Base-by-base conservation (phyloP, 2,113 vertebrate species). In the Odontesthes bonariensis region DNA sequence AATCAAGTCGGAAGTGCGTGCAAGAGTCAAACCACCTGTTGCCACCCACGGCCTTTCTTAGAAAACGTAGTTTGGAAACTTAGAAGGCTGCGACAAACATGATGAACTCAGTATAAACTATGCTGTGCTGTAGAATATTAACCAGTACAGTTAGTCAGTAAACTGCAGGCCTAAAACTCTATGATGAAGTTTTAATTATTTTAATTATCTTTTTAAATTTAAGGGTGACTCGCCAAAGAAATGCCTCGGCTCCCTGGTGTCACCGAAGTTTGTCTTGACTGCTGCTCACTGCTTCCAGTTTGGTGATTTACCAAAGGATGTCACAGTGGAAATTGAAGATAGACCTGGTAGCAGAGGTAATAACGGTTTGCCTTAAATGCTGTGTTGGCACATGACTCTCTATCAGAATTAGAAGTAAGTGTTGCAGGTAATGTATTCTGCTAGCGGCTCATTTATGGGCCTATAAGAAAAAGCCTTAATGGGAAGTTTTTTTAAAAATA, bases 221-320 rank as follows among this genome's bases (percentile, higher is more conserved):
- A 5, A 90, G 85, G 17, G 46, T 8, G 4, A 1, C 1, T 0
- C 11, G 8, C 0, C 0, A 32, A 49, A 8, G 32, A 84, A 75
- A 0, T 94, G 94, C 65, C 0, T 91, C 0, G 94, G 94, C 35
- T 88, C 94, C 57, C 76, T 95, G 73, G 90, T 95, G 81, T 79
- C 79, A 0, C 20, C 75, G 0, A 57, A 58, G 22, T 94, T 93
- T 32, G 14, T 95, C 61, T 49, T 95, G 78, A 94, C 94, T 38
- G 93, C 94, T 1, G 94, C 94, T 72, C 94, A 95, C 73, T 95
- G 94, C 85, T 91, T 95, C 69, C 32, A 0, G 3, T 77, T 84
- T 65, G 82, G 5, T 0, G 82, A 85, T 64, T 0, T 0, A 6
- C 5, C 54, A 5, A 4, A 60, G 0, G 0, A 64, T 0, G 46